Base-by-base conservation (phyloP, 2,797 vertebrate species). In the Orientallactaga sibirica region DNA sequence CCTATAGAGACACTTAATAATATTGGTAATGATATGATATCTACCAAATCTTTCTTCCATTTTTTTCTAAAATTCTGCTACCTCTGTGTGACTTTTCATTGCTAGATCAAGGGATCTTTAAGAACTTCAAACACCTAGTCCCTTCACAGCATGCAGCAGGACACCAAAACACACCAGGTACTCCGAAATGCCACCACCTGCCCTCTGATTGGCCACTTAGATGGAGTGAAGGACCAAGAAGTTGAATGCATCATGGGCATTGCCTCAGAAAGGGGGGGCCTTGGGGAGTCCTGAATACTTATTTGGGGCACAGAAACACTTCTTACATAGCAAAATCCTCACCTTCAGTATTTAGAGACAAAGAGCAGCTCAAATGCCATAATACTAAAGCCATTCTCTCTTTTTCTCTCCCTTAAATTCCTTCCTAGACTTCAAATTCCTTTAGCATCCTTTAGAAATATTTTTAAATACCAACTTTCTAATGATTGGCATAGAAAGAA, bases 1-100 rank as follows among this genome's bases (percentile, higher is more conserved):
- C 27, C 20, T 77, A 22, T 2, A 62, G 19, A 52, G 15, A 7
- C 18, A 29, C 22, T 14, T n/a, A 24, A 8, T 27, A 77, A 41
- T 58, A 74, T 73, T 87, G 55, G 29, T 62, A 88, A 85, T 24
- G 61, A 48, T 52, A 33, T 15, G 15, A 55, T 48, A 61, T 79
- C 73, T 73, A 18, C 19, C n/a, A 18, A 12, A 86, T 2, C 16
- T 82, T 55, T 58, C 68, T 66, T 93, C 89, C 73, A 15, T 10
- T 73, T 37, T 37, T n/a, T 5, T 77, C 71, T 87, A 79, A n/a
- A 80, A 77, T 87, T 93, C 68, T 91, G 15, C 14, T 83, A 15
- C 27, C 29, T 78, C 43, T 33, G 58, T 67, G 14, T 48, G 33
- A 70, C 1, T 3, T 58, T 90, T 84, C 41, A 22, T 92, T 37